Evolutionary conservation across 2,797 vertebrate genomes (phyloP), one percentile per base, ranked within the genome.

Genomic region (Sylvia borin): DNA sequence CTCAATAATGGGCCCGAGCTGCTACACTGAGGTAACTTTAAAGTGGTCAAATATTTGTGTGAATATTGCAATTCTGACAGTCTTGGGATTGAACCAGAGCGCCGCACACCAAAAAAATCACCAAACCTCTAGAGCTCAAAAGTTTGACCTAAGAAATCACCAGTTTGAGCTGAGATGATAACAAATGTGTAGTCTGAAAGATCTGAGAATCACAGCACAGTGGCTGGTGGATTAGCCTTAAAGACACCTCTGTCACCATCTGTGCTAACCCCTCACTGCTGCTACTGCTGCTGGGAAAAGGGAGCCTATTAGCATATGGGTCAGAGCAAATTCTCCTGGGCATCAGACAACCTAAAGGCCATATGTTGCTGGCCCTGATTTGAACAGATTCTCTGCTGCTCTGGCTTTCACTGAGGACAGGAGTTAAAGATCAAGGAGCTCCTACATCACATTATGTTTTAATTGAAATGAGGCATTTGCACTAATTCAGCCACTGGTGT

Each of bases 321-420:
- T 70, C 80, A 95, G 68, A 76, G 61, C 67, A 86, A 60, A 84
- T 76, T 54, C 83, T 93, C 92, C 53, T 66, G 80, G 24, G 93
- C 66, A 88, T 88, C 54, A 36, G 58, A 42, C 72, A 80, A 40
- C 65, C 79, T 91, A n/a, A 73, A 79, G 71, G 48, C 90, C 80
- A 47, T 95, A 86, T 93, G 88, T 87, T 90, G 66, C 40, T 94
- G 70, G 55, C 55, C 45, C 45, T 85, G 51, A 20, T 70, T 87
- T 93, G 86, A 71, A 47, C 53, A 85, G 77, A 79, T 85, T 91
- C 81, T 87, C 48, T 91, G 86, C 60, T 79, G 45, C 64, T 92
- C 47, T 92, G 75, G 50, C 86, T 95, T 95, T 92, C 92, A 79
- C 84, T 91, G 61, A 75, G 72, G 86, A 92, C 38, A 54, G 74